Base-by-base conservation (phyloP, 2,113 vertebrate species). In the Lepidothrix coronata region DNA sequence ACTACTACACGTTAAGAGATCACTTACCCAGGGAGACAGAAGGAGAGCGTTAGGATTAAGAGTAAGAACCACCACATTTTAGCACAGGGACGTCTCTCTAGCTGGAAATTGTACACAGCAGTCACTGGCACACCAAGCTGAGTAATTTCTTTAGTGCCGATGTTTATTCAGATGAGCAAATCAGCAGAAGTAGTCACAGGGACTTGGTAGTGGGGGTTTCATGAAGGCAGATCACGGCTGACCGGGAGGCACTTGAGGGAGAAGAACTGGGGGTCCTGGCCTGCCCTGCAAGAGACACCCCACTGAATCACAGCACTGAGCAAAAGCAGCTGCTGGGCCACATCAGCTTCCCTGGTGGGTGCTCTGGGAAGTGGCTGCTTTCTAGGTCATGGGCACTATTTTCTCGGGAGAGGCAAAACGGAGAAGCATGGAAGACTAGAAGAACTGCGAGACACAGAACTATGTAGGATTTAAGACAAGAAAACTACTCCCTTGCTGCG, bases 111-210 rank as follows among this genome's bases (percentile, higher is more conserved):
- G 44, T 82, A 51, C 6, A 1, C 1, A 5, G 70, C 4, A 0
- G 58, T 57, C 88, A 67, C 65, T 30, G 37, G 51, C 72, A 90
- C 44, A 49, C 57, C 6, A 10, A 76, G 62, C 39, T 67, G 65
- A 72, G 76, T 73, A 88, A 91, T 86, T 86, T 70, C 83, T 70
- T 77, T 58, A 78, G 48, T 57, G 49, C n/a, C 66, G 77, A 65
- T 93, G 62, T 71, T 93, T 94, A 72, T 76, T 89, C 48, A 82
- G 62, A 82, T 62, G 92, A 86, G 52, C 28, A 62, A 70, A 77
- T 77, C 3, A 11, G 51, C 68, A 80, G 81, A 71, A 71, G 49
- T 19, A 80, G 68, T 68, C 79, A 58, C 44, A 76, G 49, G 28
- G 33, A 88, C n/a, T 63, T 24, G 49, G 27, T 49, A 41, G 35